Conservation (phyloP, 2,888 invertebrate species). For the Mamestra brassicae region DNA sequence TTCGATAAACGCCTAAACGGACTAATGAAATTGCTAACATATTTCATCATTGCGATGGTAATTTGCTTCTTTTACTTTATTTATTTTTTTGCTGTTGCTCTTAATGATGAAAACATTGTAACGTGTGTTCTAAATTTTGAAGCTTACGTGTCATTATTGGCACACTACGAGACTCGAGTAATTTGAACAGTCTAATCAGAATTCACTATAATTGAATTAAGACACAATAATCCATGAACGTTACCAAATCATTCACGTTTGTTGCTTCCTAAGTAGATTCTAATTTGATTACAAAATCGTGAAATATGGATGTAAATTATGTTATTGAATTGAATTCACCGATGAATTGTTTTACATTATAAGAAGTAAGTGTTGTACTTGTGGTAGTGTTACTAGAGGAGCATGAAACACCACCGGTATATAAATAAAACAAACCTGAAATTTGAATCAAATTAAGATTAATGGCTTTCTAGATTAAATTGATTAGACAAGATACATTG, state of each 20-base stretch:
- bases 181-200: not conserved
- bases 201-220: not conserved
- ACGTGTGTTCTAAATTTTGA: not conserved
- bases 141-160: not conserved
- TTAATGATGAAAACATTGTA: constrained; percentile 5
- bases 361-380: too few relatives aligned
- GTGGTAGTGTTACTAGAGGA: too few relatives aligned
- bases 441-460: not conserved
- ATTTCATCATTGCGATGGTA: not conserved
- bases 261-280: not conserved
- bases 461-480: constrained; percentile 3
- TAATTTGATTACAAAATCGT: not conserved
- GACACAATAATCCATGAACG: not conserved
- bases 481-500: constrained; percentile 18
- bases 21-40: not conserved
- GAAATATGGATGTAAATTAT: too few relatives aligned
- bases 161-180: not conserved
- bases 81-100: not conserved
- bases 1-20: too few relatives aligned
- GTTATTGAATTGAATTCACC: too few relatives aligned
- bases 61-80: not conserved
- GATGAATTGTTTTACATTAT: too few relatives aligned
- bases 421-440: not conserved
- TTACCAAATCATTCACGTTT: constrained; percentile 7
- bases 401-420: not conserved